Evolutionary conservation across 2,113 vertebrate species (phyloP).

Genomic region (Connochaetes taurinus): DNA sequence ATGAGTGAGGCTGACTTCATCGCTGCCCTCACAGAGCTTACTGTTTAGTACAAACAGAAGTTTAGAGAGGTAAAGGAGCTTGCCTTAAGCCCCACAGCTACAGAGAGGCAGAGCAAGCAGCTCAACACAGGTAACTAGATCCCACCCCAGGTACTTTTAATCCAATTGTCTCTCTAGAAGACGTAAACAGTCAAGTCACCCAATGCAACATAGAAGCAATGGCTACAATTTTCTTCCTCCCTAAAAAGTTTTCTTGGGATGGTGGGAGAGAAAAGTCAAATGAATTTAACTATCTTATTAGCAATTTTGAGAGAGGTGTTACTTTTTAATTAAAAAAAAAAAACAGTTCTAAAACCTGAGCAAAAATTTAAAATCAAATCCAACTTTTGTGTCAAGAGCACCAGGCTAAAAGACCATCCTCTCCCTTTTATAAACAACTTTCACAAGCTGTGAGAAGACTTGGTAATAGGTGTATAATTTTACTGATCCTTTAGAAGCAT

Average conservation of each 20-base stretch:
- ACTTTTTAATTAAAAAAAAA: constrained; percentile 47
- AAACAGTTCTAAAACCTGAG: constrained; percentile 26
- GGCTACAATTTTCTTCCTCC: background rate
- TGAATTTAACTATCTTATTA: constrained; percentile 53
- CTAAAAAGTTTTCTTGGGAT: background rate
- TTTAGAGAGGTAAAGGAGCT: background rate
- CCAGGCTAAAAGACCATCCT: constrained; percentile 14
- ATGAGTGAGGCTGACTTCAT: background rate
- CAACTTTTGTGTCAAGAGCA: background rate
- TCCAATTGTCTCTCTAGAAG: background rate
- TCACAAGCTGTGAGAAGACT: constrained; percentile 33
- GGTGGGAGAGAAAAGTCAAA: background rate
- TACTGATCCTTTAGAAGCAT: constrained; percentile 44
- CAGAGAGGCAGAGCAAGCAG: background rate
- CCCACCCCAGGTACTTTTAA: background rate
- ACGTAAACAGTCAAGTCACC: background rate
- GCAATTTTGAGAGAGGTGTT: constrained; percentile 48
- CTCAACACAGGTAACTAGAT: background rate
- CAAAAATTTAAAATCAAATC: constrained; percentile 45
- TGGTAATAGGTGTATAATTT: constrained; percentile 28
- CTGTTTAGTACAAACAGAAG: background rate
- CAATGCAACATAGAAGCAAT: background rate
- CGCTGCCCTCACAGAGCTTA: background rate
- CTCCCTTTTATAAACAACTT: constrained; percentile 37
- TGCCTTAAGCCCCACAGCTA: background rate